Evolutionary conservation across 2,113 vertebrate genomes (phyloP).

Genomic region (Vidua macroura): DNA sequence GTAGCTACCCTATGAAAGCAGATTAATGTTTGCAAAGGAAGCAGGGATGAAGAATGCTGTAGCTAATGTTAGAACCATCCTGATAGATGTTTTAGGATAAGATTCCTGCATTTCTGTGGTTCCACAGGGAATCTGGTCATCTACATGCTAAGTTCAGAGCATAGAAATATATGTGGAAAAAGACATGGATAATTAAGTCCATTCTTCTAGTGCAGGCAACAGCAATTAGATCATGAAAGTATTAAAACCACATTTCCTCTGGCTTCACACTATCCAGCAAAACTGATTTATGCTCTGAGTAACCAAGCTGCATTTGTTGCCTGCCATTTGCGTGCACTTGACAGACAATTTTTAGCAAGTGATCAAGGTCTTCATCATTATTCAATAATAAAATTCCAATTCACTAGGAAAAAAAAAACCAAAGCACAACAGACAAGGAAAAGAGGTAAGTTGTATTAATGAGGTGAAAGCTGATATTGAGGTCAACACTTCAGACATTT

Average conservation of each 20-base stretch:
- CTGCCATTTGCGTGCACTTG: neutral
- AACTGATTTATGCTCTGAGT: neutral
- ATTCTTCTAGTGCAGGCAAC: constrained; percentile 10
- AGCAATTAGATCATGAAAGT: neutral
- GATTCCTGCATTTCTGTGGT: neutral
- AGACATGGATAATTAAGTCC: neutral
- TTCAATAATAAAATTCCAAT: neutral
- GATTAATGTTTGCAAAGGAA: neutral
- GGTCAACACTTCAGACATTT: neutral
- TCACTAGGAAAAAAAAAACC: neutral
- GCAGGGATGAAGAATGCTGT: neutral
- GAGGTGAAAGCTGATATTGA: neutral
- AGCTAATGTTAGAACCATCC: neutral
- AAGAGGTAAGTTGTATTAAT: neutral
- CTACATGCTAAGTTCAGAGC: neutral
- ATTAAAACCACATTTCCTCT: constrained; percentile 6
- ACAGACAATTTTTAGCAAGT: neutral
- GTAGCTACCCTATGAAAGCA: neutral
- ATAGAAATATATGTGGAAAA: neutral
- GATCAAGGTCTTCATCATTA: neutral
- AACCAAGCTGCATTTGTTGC: neutral
- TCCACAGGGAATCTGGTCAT: neutral
- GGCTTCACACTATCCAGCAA: neutral
- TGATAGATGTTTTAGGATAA: neutral
- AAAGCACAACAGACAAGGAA: neutral